These are phyloP conservation scores for Acronicta alni DNA, from an alignment of 2,888 invertebrate species.

Conservation along the genomic window DNA sequence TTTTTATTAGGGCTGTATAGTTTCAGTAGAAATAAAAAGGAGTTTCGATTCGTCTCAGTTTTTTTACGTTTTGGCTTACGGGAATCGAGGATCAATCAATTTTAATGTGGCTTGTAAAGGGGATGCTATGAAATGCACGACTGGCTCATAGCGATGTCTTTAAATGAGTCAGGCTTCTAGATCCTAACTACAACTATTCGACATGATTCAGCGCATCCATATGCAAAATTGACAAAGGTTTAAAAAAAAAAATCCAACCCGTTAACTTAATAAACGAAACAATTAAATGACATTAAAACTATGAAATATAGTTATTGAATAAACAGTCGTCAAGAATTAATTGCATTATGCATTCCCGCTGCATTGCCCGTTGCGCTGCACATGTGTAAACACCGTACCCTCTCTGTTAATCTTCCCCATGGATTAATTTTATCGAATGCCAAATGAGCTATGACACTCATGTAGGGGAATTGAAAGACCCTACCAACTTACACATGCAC, in stretches of 20 bases:
- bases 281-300: constrained; percentile 62
- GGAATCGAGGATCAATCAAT: constrained; percentile 44
- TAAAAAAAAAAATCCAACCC: constrained; percentile 18
- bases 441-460: constrained; percentile 87
- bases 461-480: constrained; percentile 73
- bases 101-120: constrained; percentile 41
- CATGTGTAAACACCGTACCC: constrained; percentile 81
- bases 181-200: background rate
- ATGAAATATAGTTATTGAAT: constrained; percentile 71
- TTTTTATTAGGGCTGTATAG: constrained; percentile 50
- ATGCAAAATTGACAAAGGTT: background rate
- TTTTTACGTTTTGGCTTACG: constrained; percentile 45
- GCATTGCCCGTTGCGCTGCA: constrained; percentile 59
- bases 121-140: constrained; percentile 24
- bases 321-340: constrained; percentile 76
- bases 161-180: constrained; percentile 28
- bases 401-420: constrained; percentile 77
- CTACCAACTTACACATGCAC: constrained; percentile 54
- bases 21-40: constrained; percentile 49
- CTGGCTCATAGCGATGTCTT: constrained; percentile 32
- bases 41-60: constrained; percentile 18
- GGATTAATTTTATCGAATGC: constrained; percentile 87
- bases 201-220: constrained; percentile 14
- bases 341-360: constrained; percentile 76
- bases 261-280: constrained; percentile 60